A percentile compares a stretch with the other conserved stretches of the same genome.
phyloP scores from a whole-genome alignment of 2,113 vertebrate genomes.

The Illadopsis cleaveri region DNA sequence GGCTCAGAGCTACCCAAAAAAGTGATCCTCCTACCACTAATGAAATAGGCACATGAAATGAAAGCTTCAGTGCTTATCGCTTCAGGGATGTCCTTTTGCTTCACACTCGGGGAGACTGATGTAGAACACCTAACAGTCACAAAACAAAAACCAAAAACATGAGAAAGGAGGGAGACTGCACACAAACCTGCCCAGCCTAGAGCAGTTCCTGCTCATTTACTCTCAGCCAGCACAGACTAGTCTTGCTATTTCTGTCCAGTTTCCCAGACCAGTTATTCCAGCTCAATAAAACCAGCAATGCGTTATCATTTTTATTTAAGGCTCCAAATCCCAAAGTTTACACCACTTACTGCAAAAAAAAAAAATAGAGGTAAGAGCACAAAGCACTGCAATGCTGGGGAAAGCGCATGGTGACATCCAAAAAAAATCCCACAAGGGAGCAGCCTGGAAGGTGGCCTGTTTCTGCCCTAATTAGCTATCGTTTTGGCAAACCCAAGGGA shows the following conservation, averaged over 20 bases:
- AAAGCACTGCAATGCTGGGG: neutral
- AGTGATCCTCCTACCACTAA: neutral
- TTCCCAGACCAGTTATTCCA: conserved; percentile 1
- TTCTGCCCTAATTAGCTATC: conserved; percentile 19
- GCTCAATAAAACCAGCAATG: neutral
- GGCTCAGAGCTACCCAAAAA: neutral
- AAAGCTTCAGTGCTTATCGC: neutral
- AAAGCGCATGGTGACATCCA: neutral
- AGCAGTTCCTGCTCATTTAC: neutral
- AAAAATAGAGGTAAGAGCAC: neutral
- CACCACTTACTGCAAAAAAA: neutral
- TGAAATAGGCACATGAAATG: neutral
- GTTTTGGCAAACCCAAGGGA: neutral
- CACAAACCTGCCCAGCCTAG: neutral
- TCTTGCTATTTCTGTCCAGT: neutral
- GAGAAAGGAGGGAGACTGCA: neutral
- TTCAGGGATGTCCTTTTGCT: neutral
- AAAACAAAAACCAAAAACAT: neutral
- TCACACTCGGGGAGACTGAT: neutral
- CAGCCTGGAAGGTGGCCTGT: neutral
- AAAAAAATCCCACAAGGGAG: neutral
- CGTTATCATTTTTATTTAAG: neutral
- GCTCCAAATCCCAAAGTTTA: neutral
- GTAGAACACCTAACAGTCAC: neutral
- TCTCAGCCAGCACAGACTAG: neutral